Conservation (phyloP, 2,113 vertebrate genomes). For the Phycodurus eques region DNA sequence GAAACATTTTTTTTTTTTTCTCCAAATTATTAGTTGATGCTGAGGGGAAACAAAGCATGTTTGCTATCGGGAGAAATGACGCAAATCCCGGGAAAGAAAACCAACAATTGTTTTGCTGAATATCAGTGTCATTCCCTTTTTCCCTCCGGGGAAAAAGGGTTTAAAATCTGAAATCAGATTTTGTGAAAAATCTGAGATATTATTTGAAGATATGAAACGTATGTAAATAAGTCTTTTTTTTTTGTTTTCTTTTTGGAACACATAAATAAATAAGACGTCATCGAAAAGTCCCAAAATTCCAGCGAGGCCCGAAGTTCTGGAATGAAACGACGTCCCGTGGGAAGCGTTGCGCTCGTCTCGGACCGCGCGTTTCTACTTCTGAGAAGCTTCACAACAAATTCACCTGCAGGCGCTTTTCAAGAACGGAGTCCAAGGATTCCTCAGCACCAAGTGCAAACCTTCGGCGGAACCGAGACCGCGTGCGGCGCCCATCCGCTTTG, state of each 20-base stretch:
- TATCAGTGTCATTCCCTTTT: not conserved
- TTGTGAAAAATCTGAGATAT: not conserved
- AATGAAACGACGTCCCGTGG: not conserved
- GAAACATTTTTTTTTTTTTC: too few species aligned
- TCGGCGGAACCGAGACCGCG: not conserved
- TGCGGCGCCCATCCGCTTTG: not conserved
- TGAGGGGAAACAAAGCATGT: not conserved
- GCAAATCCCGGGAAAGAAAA: not conserved
- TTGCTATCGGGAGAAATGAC: not conserved
- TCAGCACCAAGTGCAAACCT: not conserved
- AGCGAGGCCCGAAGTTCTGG: not conserved
- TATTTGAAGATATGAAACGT: too few species aligned
- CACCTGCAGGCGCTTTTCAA: not conserved
- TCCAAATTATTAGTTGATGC: not conserved
- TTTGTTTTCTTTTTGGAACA: too few species aligned
- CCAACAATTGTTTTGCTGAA: not conserved
- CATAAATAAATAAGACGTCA: too few species aligned
- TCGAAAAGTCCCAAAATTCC: not conserved
- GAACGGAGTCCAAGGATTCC: not conserved
- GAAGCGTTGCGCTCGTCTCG: too few species aligned
- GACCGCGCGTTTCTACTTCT: too few species aligned
- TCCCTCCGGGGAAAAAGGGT: not conserved
- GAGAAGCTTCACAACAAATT: not conserved
- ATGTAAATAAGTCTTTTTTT: too few species aligned
- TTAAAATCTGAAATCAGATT: not conserved